Evolutionary conservation across 1,140 invertebrate genomes (phyloP), one percentile per base, ranked within the genome.

Genomic region (Rhyacophila brunnea): DNA sequence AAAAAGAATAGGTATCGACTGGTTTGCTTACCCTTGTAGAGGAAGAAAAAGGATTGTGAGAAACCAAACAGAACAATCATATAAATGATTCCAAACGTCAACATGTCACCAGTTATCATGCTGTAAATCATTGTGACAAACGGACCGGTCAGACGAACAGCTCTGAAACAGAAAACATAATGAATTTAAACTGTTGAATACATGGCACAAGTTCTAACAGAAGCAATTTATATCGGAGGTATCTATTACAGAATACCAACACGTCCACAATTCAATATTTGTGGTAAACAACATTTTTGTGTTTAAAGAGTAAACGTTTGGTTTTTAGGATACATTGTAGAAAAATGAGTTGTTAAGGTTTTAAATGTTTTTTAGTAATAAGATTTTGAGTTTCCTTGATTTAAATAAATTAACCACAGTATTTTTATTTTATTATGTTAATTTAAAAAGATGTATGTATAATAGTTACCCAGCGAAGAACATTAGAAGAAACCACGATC

Each of bases 121-220:
- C 89, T 92, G 80, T 96, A 98, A 50, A 98, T 94, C 96, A 98
- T 99, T 13, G 96, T 96, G 45, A 99, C 93, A 78, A 98, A 98
- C 0, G 96, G 95, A 48, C 96, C 96, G 0, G 95, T 98, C 43
- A 97, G 71, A 49, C 91, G 88, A 13, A 96, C 86, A 34, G 93
- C 94, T 19, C 96, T 98, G 78, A 46, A 82, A 80, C 64, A 28
- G 23, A 28, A 28, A 28, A 28, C 23, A 28, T 3, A 28, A 28
- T 28, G 23, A 28, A n/a, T n/a, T n/a, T n/a, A n/a, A n/a, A n/a
- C n/a, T n/a, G n/a, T n/a, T n/a, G n/a, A n/a, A 28, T 28, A 28
- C 9, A 5, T 9, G 9, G 23, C 23, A 28, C 4, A 28, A 28
- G 23, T 28, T 28, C 9, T n/a, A n/a, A n/a, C n/a, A n/a, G n/a